Evolutionary conservation across 2,888 invertebrate genomes (phyloP).

Genomic region (Oscheius sp.): DNA sequence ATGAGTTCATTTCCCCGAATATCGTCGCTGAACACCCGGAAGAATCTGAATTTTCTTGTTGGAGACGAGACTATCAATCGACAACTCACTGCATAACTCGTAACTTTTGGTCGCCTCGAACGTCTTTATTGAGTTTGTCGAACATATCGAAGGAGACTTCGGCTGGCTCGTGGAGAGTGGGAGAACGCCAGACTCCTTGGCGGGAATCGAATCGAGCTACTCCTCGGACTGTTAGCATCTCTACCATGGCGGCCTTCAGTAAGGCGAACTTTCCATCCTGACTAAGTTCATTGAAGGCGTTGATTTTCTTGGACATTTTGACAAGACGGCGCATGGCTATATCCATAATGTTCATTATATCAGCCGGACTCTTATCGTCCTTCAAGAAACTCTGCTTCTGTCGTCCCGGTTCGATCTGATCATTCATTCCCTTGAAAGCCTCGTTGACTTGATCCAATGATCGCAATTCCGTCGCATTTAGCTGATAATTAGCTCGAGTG

Average conservation of each 20-base stretch:
- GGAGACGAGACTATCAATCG: too few relatives aligned
- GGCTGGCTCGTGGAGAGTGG: conserved; percentile 18
- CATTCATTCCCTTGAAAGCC: conserved; percentile 65
- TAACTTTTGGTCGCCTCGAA: conserved; percentile 48
- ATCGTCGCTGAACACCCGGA: conserved; percentile 56
- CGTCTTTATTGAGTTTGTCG: conserved; percentile 57
- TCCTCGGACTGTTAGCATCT: conserved; percentile 66
- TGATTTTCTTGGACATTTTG: conserved; percentile 64
- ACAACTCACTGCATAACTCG: conserved; percentile 52
- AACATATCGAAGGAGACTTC: conserved; percentile 61
- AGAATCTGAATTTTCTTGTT: conserved; percentile 65
- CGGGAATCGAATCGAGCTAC: conserved; percentile 59
- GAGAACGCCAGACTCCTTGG: conserved; percentile 31
- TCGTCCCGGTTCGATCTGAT: conserved; percentile 55
- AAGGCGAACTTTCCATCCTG: conserved; percentile 67
- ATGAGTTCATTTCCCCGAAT: conserved; percentile 60
- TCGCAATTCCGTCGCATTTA: conserved; percentile 59
- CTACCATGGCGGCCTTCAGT: conserved; percentile 67
- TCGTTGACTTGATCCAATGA: conserved; percentile 57
- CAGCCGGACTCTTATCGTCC: conserved; percentile 57
- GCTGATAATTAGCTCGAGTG: conserved; percentile 46
- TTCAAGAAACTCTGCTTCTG: conserved; percentile 54
- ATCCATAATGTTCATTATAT: conserved; percentile 68
- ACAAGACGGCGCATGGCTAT: conserved; percentile 67
- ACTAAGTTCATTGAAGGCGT: conserved; percentile 61